Evolutionary conservation across 2,888 invertebrate genomes (phyloP), one percentile per base, ranked within the genome.

Genomic region (Erebia palarica): DNA sequence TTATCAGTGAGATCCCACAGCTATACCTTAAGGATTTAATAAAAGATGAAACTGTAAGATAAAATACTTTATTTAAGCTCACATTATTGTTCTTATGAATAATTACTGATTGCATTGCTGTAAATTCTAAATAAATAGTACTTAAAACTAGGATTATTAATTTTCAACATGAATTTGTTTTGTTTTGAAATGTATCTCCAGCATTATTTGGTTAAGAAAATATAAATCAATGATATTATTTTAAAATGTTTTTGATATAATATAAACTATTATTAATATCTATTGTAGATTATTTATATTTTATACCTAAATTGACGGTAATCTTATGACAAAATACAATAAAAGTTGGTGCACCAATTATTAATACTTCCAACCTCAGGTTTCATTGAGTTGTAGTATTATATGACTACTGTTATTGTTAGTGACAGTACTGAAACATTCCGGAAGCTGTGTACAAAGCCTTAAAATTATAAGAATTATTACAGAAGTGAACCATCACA

Each of bases 401-500:
- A 63, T 63, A 66, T 16, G 63, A 66, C 82, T 84, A 85, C 79
- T 85, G 86, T 87, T 90, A 89, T 82, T 85, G 91, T 92, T 93
- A 92, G 89, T 92, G 87, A 87, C 86, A 88, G 87, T 89, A 90
- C 84, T 92, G 91, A 87, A 92, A 93, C 93, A 93, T 91, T 93
- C 93, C 93, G 92, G 83, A 92, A 92, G 93, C 93, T 92, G 91
- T 92, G 83, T 92, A 93, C 93, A 93, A 92, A 92, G 92, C 92
- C 87, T 89, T 90, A 88, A 77, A 78, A 59, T 59, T 81, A 84
- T 82, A 84, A 81, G 68, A 84, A 84, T 82, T 84, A 84, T 82
- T 84, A 83, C 82, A 79, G 78, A 84, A 84, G 85, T 86, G 83
- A 87, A 84, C 82, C 87, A 89, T 89, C 86, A 87, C 88, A 87